Conservation (phyloP, 2,888 invertebrate species). For the Metallyticus violacea region DNA sequence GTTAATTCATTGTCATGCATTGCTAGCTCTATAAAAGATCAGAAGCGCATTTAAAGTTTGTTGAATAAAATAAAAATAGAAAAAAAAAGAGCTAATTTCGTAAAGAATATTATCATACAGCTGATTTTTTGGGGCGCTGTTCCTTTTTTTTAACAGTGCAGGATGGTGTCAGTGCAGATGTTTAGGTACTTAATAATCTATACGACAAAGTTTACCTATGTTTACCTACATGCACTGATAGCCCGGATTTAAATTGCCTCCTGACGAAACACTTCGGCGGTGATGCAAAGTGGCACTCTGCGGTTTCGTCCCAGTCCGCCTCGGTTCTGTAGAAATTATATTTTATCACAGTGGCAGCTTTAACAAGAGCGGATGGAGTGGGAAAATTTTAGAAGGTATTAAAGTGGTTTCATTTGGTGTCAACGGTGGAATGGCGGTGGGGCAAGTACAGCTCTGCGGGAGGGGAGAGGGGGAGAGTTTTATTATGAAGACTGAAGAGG, state of each 20-base stretch:
- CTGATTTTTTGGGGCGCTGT: too few relatives aligned
- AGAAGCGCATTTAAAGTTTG: too few relatives aligned
- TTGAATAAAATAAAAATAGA: too few relatives aligned
- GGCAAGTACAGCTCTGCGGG: not conserved
- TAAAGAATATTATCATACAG: too few relatives aligned
- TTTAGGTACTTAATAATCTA: too few relatives aligned
- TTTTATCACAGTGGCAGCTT: conserved; percentile 20
- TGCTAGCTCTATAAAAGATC: too few relatives aligned
- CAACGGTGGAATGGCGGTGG: not conserved
- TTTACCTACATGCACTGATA: too few relatives aligned
- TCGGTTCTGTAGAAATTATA: conserved; percentile 20
- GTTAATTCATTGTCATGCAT: too few relatives aligned
- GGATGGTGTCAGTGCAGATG: too few relatives aligned
- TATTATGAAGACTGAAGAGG: conserved; percentile 9
- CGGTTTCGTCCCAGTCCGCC: not conserved
- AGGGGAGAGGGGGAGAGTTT: conserved; percentile 15
- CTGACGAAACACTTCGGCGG: not conserved
- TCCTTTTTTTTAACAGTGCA: too few relatives aligned
- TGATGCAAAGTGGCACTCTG: not conserved
- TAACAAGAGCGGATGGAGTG: conserved; percentile 17
- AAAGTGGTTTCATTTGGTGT: conserved; percentile 27
- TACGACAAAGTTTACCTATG: too few relatives aligned
- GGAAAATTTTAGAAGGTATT: conserved; percentile 5
- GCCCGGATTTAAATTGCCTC: not conserved
- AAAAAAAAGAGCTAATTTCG: too few relatives aligned